Evolutionary conservation across 2,113 vertebrate species (phyloP).

Genomic region (Edolisoma coerulescens): DNA sequence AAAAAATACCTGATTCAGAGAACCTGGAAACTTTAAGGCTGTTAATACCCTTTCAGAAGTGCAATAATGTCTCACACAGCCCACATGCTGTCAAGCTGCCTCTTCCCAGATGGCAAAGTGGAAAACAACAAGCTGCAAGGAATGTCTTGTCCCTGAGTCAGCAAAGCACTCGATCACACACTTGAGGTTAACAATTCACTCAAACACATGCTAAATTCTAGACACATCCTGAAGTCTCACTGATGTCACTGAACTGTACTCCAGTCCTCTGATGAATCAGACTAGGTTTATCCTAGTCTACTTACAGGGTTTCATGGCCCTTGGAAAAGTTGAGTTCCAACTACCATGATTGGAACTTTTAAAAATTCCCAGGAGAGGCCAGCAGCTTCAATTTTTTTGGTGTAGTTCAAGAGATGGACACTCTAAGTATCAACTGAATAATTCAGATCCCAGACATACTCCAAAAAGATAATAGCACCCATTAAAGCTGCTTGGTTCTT

Average conservation of each 20-base stretch:
- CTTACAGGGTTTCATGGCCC: not conserved
- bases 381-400: not conserved
- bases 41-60: not conserved
- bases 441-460: not conserved
- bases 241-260: not conserved
- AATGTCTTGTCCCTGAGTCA: conserved; percentile 43
- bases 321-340: not conserved
- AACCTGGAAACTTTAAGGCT: not conserved
- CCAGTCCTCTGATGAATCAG: not conserved
- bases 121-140: conserved; percentile 45
- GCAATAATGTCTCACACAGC: conserved; percentile 43
- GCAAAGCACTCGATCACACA: conserved; percentile 11
- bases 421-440: not conserved
- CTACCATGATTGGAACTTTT: not conserved
- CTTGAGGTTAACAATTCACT: conserved; percentile 19
- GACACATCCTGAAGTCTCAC: not conserved
- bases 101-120: conserved; percentile 52
- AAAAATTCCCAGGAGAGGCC: not conserved
- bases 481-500: not conserved
- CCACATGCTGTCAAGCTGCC: conserved; percentile 34
- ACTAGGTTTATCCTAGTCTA: not conserved
- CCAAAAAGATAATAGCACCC: not conserved
- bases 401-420: not conserved
- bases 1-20: not conserved
- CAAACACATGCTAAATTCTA: not conserved